Conservation (phyloP, 2,888 invertebrate species). For the Sepioteuthis lessoniana region DNA sequence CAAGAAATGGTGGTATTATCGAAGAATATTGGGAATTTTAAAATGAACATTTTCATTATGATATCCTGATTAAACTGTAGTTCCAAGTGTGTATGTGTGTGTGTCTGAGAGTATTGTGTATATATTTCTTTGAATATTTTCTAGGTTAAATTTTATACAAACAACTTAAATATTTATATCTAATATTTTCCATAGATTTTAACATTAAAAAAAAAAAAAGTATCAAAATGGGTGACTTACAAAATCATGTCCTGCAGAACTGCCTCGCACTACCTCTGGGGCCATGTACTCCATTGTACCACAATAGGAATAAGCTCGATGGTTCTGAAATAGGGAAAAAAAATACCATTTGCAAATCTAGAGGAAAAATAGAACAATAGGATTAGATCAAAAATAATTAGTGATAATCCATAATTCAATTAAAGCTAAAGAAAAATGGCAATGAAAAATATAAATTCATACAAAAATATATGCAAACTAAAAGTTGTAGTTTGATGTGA, state of each 20-base stretch:
- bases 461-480: too few species aligned
- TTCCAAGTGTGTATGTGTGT: too few species aligned
- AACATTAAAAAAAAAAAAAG: background rate
- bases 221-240: constrained; percentile 80
- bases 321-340: constrained; percentile 77
- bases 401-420: background rate
- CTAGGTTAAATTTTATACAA: background rate
- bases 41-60: too few species aligned
- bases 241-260: constrained; percentile 93
- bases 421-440: background rate
- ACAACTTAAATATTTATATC: background rate
- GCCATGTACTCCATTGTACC: constrained; percentile 99
- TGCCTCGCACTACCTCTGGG: constrained; percentile 86
- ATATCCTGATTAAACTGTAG: too few species aligned
- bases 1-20: too few species aligned
- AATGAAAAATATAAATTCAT: too few species aligned
- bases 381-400: background rate
- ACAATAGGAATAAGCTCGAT: constrained; percentile 95
- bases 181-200: background rate
- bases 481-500: too few species aligned
- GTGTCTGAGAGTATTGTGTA: too few species aligned
- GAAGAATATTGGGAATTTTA: too few species aligned
- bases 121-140: background rate
- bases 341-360: background rate
- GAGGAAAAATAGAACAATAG: background rate